Evolutionary conservation across 2,113 vertebrate species (phyloP).

Genomic region (Dryoscopus gambensis): DNA sequence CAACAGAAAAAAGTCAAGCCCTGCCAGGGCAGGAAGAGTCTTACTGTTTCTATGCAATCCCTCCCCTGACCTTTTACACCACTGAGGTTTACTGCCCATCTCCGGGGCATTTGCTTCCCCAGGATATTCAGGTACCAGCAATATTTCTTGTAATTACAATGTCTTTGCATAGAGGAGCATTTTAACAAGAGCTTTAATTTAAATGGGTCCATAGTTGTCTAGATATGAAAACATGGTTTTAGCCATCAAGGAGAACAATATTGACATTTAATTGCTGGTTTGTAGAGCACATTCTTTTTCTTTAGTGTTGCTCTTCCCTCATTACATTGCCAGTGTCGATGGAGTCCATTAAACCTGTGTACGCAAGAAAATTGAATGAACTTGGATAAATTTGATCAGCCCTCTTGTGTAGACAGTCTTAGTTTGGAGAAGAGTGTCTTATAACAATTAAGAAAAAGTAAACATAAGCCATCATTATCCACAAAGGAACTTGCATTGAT

Average conservation of each 20-base stretch:
- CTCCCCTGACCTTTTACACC: not conserved
- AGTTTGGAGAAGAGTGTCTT: not conserved
- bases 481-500: not conserved
- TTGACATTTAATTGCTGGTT: not conserved
- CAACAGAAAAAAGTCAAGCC: not conserved
- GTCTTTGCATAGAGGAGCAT: not conserved
- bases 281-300: not conserved
- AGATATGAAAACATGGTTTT: not conserved
- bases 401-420: not conserved
- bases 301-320: not conserved
- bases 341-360: not conserved
- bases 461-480: not conserved
- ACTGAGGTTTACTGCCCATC: not conserved
- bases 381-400: constrained; percentile 16
- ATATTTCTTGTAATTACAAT: not conserved
- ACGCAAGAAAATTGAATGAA: not conserved
- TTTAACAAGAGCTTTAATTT: not conserved
- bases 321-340: not conserved
- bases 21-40: not conserved
- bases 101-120: not conserved
- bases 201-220: not conserved
- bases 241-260: not conserved
- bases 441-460: constrained; percentile 12
- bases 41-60: not conserved
- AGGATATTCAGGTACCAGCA: not conserved